Conservation (phyloP, 2,113 vertebrate species). For the Pluvialis apricaria region DNA sequence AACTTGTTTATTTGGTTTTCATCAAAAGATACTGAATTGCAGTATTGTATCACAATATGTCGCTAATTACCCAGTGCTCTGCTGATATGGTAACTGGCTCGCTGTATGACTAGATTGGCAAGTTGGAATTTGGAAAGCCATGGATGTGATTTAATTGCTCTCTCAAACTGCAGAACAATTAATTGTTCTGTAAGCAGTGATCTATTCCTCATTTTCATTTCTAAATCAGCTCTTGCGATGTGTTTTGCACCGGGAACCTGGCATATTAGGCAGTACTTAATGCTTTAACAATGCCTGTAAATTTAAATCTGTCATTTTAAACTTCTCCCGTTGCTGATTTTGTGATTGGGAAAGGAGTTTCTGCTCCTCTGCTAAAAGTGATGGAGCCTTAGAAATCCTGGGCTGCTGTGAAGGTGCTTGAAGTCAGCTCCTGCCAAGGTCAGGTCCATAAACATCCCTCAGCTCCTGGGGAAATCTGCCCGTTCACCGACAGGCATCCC, state of each 20-base stretch:
- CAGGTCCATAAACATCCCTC: background rate
- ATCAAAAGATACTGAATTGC: background rate
- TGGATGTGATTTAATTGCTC: background rate
- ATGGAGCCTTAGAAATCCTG: background rate
- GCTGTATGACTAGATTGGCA: background rate
- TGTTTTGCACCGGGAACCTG: background rate
- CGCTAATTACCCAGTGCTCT: background rate
- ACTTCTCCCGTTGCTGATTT: background rate
- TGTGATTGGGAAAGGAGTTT: background rate
- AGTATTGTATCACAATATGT: background rate
- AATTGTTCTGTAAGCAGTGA: background rate
- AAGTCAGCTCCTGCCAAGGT: background rate
- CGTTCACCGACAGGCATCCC: accelerated
- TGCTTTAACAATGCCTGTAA: background rate
- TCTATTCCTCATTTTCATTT: background rate
- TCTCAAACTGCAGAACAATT: background rate
- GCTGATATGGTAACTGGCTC: background rate
- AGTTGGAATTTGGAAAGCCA: background rate
- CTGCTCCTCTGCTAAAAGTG: background rate
- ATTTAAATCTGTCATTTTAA: background rate
- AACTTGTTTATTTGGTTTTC: background rate
- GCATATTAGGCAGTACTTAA: background rate
- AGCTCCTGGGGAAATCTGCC: background rate
- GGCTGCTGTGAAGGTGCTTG: background rate
- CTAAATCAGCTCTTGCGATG: background rate